A percentile compares a stretch with the other conserved stretches of the same genome.
These are phyloP conservation scores for Peromyscus leucopus DNA, from an alignment of 2,113 vertebrate species.

Conservation along the genomic window DNA sequence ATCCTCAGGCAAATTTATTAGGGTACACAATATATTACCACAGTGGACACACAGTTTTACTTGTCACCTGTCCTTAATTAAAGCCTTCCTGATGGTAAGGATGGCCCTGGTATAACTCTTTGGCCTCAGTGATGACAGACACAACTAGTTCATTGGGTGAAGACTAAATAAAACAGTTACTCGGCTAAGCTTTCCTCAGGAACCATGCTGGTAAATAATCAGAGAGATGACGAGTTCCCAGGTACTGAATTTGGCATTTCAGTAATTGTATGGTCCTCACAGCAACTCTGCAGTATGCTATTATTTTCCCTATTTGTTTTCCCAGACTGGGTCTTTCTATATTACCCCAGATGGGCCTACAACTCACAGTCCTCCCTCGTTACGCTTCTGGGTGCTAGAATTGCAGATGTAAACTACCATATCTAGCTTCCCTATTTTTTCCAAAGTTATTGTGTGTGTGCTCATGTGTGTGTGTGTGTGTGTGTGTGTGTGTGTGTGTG, in stretches of 20 bases:
- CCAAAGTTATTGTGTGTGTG: background rate
- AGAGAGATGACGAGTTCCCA: background rate
- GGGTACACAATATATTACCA: no score
- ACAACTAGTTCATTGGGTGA: background rate
- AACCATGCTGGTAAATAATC: background rate
- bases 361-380: background rate
- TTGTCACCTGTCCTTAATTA: background rate
- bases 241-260: background rate
- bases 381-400: background rate
- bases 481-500: background rate
- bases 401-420: background rate
- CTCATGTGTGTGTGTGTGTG: no score
- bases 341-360: background rate
- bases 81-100: background rate
- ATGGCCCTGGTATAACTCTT: background rate
- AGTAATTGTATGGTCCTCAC: background rate
- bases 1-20: no score
- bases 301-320: background rate
- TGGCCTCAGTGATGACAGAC: fast-evolving
- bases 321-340: background rate
- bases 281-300: background rate
- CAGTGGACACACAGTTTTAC: background rate
- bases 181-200: background rate
- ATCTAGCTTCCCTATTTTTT: background rate
- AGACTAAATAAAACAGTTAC: background rate